Conservation (phyloP, 2,888 invertebrate genomes). For the Callyntrura sp. region DNA sequence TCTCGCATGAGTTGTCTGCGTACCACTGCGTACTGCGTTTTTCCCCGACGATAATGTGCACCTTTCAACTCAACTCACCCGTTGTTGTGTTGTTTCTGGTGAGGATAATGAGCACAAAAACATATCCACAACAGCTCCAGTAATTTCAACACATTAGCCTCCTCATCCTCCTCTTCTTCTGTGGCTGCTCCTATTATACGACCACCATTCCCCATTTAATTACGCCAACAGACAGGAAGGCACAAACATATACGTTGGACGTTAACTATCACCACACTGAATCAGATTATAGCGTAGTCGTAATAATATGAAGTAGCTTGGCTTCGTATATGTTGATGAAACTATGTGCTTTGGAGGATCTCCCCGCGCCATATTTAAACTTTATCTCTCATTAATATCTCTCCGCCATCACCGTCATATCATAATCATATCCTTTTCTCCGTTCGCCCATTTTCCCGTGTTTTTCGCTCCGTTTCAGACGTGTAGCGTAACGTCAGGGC, state of each 20-base stretch:
- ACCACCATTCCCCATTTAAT: constrained; percentile 38
- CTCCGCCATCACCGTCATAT: not conserved
- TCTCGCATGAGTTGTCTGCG: not conserved
- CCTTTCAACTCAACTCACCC: constrained; percentile 5
- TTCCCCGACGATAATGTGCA: too few relatives aligned
- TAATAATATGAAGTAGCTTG: too few relatives aligned
- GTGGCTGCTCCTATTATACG: constrained; percentile 87
- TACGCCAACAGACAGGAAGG: constrained; percentile 10
- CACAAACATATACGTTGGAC: not conserved
- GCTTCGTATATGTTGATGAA: not conserved
- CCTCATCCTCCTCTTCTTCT: constrained; percentile 87
- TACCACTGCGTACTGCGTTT: too few relatives aligned
- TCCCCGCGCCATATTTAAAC: constrained; percentile 12
- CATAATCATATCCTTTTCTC: not conserved
- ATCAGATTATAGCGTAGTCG: too few relatives aligned
- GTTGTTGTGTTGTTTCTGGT: not conserved
- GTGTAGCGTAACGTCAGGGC: not conserved
- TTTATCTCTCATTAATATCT: constrained; percentile 30
- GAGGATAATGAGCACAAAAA: constrained; percentile 24
- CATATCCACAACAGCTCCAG: not conserved
- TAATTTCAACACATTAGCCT: constrained; percentile 41
- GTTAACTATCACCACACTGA: too few relatives aligned
- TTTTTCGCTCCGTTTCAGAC: not conserved
- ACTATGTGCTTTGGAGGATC: too few relatives aligned
- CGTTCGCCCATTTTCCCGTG: not conserved